A percentile compares a stretch with the other conserved stretches of the same genome.
Conservation (phyloP, 2,797 vertebrate genomes). For the Cephalopachus bancanus region DNA sequence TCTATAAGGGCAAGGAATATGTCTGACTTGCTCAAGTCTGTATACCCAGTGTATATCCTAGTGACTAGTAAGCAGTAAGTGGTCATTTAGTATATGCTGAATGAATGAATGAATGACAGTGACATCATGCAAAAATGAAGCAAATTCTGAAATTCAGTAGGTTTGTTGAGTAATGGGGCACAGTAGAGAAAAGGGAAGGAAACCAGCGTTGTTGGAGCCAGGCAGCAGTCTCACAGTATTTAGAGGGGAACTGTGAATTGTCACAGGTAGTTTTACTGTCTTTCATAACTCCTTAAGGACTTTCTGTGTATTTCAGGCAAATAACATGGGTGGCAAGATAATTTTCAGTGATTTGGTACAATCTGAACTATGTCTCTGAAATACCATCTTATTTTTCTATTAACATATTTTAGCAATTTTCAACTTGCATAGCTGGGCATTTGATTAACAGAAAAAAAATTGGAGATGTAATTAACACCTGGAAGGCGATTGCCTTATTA, state of each 20-base stretch:
- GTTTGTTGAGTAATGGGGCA: conserved; percentile 26
- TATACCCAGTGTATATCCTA: not conserved
- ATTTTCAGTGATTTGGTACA: conserved; percentile 67
- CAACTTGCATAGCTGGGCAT: conserved; percentile 55
- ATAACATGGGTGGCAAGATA: conserved; percentile 39
- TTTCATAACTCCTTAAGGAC: conserved; percentile 42
- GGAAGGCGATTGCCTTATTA: conserved; percentile 67
- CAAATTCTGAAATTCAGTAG: not conserved
- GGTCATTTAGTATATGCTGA: not conserved
- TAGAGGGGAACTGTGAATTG: conserved; percentile 34
- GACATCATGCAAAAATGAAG: not conserved
- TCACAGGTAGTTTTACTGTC: conserved; percentile 23
- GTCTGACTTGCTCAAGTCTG: not conserved
- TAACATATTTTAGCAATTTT: conserved; percentile 78
- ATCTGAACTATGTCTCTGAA: conserved; percentile 68
- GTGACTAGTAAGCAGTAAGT: not conserved
- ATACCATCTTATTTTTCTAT: conserved; percentile 67
- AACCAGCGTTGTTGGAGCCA: not conserved
- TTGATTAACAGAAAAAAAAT: conserved; percentile 69
- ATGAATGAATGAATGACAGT: not conserved
- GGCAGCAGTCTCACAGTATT: not conserved
- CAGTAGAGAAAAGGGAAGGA: not conserved
- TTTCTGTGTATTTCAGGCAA: conserved; percentile 68
- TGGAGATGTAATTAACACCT: conserved; percentile 73
- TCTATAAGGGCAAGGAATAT: not conserved